Percentiles rank a stretch among this genome's conserved stretches.
Evolutionary conservation across 2,113 vertebrate genomes (phyloP).

Genomic region (Chamaetylas fuelleborni): DNA sequence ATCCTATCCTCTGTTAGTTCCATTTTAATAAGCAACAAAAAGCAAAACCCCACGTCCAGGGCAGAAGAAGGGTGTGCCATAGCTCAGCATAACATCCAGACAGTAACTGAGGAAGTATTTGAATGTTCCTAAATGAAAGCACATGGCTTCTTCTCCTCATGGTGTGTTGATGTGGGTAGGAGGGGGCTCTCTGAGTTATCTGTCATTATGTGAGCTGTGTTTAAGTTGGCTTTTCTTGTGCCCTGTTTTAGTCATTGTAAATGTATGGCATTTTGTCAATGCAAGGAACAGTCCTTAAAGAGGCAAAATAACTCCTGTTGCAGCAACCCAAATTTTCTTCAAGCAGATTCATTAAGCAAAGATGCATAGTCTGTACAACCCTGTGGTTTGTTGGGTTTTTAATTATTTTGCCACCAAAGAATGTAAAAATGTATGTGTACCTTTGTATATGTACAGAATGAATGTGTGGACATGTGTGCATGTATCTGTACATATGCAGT

Average conservation of each 20-base stretch:
- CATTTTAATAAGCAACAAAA: neutral
- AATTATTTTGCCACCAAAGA: conserved; percentile 67
- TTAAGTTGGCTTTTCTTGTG: conserved; percentile 54
- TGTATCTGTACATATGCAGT: neutral
- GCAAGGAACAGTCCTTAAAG: conserved; percentile 54
- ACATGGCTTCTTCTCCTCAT: neutral
- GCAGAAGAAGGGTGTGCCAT: neutral
- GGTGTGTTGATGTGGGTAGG: neutral
- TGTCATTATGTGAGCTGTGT: conserved; percentile 53
- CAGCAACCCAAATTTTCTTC: neutral
- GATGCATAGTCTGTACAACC: neutral
- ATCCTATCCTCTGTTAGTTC: neutral
- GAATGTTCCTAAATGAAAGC: neutral
- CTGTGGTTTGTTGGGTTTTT: neutral
- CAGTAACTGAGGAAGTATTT: neutral
- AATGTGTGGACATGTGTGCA: neutral
- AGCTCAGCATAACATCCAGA: neutral
- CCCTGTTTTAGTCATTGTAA: conserved; percentile 62
- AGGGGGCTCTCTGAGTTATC: neutral
- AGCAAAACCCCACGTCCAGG: neutral
- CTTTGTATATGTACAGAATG: conserved; percentile 58
- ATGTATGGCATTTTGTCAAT: conserved; percentile 47
- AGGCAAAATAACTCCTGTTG: conserved; percentile 54
- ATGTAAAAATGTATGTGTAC: conserved; percentile 65
- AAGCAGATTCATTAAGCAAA: conserved; percentile 28